Conservation (phyloP, 1,140 invertebrate genomes). For the Tetragnatha versicolor region DNA sequence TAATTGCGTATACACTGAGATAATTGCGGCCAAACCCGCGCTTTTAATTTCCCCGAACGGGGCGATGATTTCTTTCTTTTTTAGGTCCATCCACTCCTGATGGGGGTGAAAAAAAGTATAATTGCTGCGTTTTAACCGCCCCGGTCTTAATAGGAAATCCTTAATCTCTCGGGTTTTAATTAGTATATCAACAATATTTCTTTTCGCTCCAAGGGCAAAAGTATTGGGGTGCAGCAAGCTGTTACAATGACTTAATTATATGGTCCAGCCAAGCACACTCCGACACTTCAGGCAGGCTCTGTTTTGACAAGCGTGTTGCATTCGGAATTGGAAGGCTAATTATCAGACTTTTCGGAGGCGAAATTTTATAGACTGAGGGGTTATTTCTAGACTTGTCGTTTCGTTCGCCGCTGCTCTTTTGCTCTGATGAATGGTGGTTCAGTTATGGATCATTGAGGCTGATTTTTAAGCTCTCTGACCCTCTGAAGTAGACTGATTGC, state of each 20-base stretch:
- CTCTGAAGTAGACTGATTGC: not conserved
- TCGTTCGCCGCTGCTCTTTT: too few species aligned
- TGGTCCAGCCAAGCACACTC: constrained; percentile 49
- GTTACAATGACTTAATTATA: constrained; percentile 55
- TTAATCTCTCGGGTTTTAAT: constrained; percentile 52
- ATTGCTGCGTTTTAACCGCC: constrained; percentile 37
- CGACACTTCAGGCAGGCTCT: constrained; percentile 48
- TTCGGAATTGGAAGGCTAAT: constrained; percentile 48
- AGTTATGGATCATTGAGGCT: constrained; percentile 35
- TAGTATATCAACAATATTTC: constrained; percentile 54
- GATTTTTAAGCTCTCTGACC: too few species aligned
- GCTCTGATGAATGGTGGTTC: too few species aligned
- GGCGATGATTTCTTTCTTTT: constrained; percentile 11
- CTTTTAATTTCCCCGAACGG: constrained; percentile 46
- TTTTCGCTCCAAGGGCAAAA: constrained; percentile 35
- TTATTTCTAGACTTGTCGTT: too few species aligned
- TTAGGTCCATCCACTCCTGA: not conserved
- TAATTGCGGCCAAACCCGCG: constrained; percentile 47
- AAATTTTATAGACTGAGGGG: constrained; percentile 52
- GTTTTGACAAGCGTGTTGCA: constrained; percentile 48
- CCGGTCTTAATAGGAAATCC: constrained; percentile 50
- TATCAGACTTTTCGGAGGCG: constrained; percentile 9
- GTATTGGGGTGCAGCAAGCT: constrained; percentile 47
- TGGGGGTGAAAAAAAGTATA: constrained; percentile 28
- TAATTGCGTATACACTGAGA: constrained; percentile 54